A percentile compares a stretch with the other conserved stretches of the same genome.
These are phyloP conservation scores for Brachyalestes nurse DNA, from an alignment of 2,797 vertebrate genomes.

Conservation along the genomic window DNA sequence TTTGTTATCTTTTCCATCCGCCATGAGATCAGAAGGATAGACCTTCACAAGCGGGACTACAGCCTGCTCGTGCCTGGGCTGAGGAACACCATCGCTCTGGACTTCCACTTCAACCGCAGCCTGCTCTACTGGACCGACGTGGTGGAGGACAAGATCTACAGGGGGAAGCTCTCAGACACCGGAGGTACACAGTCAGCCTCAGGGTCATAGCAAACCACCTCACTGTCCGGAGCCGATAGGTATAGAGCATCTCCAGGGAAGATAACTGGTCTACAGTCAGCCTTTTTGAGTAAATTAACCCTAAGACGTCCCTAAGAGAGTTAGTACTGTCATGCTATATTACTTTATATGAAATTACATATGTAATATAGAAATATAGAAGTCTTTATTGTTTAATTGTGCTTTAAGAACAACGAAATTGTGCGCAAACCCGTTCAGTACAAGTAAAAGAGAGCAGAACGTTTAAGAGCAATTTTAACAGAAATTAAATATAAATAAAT, in stretches of 20 bases:
- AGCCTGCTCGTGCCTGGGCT: conserved; percentile 94
- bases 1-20: conserved; percentile 99
- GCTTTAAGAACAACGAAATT: too few relatives aligned
- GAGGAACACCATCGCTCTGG: conserved; percentile 96
- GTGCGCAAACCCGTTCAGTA: too few relatives aligned
- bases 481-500: too few relatives aligned
- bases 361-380: too few relatives aligned
- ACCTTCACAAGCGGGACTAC: conserved; percentile 98
- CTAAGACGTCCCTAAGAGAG: not conserved
- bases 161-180: conserved; percentile 91
- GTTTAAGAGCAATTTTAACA: too few relatives aligned
- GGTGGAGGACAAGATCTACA: conserved; percentile 98
- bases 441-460: too few relatives aligned
- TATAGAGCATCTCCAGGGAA: not conserved
- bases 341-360: not conserved
- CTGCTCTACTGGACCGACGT: conserved; percentile 99
- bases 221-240: not conserved
- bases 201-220: not conserved
- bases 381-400: too few relatives aligned
- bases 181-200: conserved; percentile 80
- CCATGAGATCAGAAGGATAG: conserved; percentile 96
- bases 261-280: not conserved
- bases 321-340: too few relatives aligned
- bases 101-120: conserved; percentile 96
- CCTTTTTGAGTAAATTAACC: not conserved